phyloP scores from a whole-genome alignment of 64 coral and sea anemone species.

The Stichodactyla helianthus region DNA sequence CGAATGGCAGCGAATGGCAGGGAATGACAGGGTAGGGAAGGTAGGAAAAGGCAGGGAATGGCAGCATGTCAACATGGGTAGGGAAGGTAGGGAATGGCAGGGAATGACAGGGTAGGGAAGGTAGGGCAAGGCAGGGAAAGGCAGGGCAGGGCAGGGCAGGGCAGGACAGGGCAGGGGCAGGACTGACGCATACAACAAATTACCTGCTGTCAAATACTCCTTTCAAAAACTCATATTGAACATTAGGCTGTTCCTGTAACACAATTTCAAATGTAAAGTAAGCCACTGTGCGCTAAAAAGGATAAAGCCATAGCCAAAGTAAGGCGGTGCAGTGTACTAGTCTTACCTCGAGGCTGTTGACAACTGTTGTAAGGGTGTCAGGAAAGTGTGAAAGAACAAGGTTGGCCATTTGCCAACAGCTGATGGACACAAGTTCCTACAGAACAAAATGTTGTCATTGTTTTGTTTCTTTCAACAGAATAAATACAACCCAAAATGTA shows the following conservation, averaged over 20 bases:
- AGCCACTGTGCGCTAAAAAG: too few relatives aligned
- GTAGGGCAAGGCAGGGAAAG: too few relatives aligned
- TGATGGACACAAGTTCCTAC: conserved; percentile 75
- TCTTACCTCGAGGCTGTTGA: conserved; percentile 34
- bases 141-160: too few relatives aligned
- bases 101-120: too few relatives aligned
- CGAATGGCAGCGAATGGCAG: too few relatives aligned
- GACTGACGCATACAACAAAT: neutral
- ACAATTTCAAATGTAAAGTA: neutral
- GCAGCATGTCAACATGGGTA: too few relatives aligned
- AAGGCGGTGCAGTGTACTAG: neutral
- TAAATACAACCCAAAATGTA: too few relatives aligned
- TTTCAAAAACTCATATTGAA: conserved; percentile 87
- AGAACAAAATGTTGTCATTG: neutral
- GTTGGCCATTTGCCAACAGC: conserved; percentile 72
- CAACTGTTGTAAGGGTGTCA: conserved; percentile 61
- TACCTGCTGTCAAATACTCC: conserved; percentile 96
- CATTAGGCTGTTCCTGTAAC: conserved; percentile 51
- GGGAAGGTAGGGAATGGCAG: too few relatives aligned
- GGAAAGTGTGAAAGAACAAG: conserved; percentile 86
- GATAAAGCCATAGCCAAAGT: neutral
- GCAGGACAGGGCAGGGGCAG: too few relatives aligned
- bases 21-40: too few relatives aligned
- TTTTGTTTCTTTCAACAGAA: neutral
- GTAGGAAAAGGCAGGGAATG: too few relatives aligned